phyloP scores from a whole-genome alignment of 2,113 vertebrate species.

The Egretta garzetta region DNA sequence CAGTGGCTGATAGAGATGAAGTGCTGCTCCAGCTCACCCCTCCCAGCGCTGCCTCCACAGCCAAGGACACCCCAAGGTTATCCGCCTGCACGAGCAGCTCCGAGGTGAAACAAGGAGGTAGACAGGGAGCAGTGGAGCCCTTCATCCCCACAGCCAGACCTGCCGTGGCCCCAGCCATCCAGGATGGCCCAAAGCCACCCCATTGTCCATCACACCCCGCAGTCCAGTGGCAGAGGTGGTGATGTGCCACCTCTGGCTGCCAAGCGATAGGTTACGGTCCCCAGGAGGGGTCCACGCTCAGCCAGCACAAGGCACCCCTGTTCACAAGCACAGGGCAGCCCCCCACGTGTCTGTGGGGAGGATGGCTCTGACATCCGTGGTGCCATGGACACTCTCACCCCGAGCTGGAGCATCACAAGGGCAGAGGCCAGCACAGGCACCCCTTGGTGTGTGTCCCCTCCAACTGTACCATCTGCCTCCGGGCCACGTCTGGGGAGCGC shows the following conservation, averaged over 20 bases:
- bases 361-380: fast-evolving
- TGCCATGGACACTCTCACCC: background rate
- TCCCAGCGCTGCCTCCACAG: fast-evolving
- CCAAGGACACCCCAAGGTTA: background rate
- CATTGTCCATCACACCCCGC: fast-evolving
- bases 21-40: background rate
- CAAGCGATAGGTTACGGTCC: background rate
- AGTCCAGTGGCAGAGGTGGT: fast-evolving
- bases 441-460: background rate
- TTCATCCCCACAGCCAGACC: background rate
- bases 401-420: background rate
- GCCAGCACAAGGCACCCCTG: background rate
- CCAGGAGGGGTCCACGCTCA: background rate
- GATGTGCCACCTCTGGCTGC: background rate
- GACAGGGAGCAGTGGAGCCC: background rate
- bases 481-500: background rate
- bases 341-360: fast-evolving
- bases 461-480: fast-evolving
- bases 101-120: background rate
- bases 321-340: background rate
- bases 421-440: background rate
- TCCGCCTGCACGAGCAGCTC: fast-evolving
- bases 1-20: background rate
- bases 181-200: background rate
- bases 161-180: background rate